Base-by-base conservation (phyloP, 2,797 vertebrate genomes). In the Eptatretus atami region DNA sequence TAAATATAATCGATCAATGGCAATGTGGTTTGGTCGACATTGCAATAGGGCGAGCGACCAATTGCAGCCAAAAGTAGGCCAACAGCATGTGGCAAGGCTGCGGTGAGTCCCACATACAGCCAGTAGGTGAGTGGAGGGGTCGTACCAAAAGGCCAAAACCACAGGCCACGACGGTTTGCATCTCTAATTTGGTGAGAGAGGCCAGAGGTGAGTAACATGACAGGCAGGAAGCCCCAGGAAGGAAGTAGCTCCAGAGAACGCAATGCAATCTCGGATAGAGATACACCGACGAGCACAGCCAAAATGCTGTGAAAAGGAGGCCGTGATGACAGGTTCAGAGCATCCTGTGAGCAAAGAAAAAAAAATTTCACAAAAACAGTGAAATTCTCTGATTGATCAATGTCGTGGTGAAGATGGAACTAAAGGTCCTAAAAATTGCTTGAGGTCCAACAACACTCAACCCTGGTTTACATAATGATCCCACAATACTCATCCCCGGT, bases 161-260 rank as follows among this genome's bases (percentile, higher is more conserved):
- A 98, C 63, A 98, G 73, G 63, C 92, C 90, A 9, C 79, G 90
- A 53, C 83, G 85, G 66, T 83, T 78, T 15, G 81, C 92, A 0
- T 98, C 90, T 64, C 86, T 79, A 53, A 94, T 65, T 6, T 98
- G 92, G 72, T 98, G 92, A 1, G 92, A 87, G 6, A 79, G 79
- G 81, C 87, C 83, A 60, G 86, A 82, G 65, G 95, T 76, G 67
- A 92, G 85, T 25, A 96, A 70, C 84, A 95, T 85, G 88, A 85
- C 94, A 2, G 90, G 92, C 70, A 98, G 75, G 70, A 84, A 88
- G 73, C 82, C 85, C 87, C 86, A 94, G 0, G 83, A 82, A 64
- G 88, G 84, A 70, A 85, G 92, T 68, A 94, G 80, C 67, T 78
- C 82, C 65, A 82, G 77, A 53, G 83, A 70, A 74, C 85, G 80